A percentile compares a stretch with the other conserved stretches of the same genome.
phyloP scores from a whole-genome alignment of 2,797 vertebrate genomes.

The Phoebastria nigripes region DNA sequence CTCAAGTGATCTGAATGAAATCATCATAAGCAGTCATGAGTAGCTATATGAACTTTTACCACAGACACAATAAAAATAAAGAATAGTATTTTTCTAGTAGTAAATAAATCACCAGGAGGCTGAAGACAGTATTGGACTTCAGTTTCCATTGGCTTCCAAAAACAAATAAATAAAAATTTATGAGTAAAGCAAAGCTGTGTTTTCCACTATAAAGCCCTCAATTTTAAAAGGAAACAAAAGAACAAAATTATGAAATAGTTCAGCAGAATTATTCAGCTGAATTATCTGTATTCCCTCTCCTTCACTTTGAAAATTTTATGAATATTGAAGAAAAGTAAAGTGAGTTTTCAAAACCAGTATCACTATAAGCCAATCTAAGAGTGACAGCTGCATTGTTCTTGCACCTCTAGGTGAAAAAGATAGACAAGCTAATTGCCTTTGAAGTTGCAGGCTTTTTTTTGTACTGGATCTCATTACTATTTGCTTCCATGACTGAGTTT shows the following conservation, averaged over 20 bases:
- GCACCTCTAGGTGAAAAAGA: slow-evolving; percentile 36
- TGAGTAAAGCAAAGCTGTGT: background rate
- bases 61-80: background rate
- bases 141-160: background rate
- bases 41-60: background rate
- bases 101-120: background rate
- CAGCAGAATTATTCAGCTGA: background rate
- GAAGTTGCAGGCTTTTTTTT: slow-evolving; percentile 44
- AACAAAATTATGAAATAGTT: background rate
- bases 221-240: background rate
- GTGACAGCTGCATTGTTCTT: slow-evolving; percentile 51
- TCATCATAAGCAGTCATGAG: background rate
- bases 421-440: slow-evolving; percentile 64
- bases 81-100: background rate
- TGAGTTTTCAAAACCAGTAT: slow-evolving; percentile 49
- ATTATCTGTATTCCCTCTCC: background rate
- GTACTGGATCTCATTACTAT: slow-evolving; percentile 30
- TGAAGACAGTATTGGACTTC: background rate
- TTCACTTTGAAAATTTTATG: background rate
- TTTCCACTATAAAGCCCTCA: background rate
- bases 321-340: background rate
- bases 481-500: slow-evolving; percentile 36
- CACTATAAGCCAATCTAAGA: slow-evolving; percentile 40
- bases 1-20: background rate
- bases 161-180: background rate